Percentiles rank a stretch among this genome's conserved stretches.
Conservation (phyloP, 2,888 invertebrate species). For the Trichopria drosophilae region DNA sequence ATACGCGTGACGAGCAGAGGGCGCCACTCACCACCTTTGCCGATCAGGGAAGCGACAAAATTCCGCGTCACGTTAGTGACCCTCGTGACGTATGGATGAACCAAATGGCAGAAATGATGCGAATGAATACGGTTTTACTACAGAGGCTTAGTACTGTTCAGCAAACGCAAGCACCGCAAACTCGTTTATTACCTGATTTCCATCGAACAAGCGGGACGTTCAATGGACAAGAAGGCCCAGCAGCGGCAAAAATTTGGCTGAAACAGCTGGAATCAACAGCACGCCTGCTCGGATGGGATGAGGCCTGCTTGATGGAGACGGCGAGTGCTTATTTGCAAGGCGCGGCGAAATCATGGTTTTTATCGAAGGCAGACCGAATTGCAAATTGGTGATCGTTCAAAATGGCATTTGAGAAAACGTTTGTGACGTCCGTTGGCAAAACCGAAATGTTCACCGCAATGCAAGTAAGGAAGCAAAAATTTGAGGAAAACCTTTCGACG, state of each 20-base stretch:
- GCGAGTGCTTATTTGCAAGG: slow-evolving; percentile 20
- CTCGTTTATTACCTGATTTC: slow-evolving; percentile 32
- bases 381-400: slow-evolving; percentile 21
- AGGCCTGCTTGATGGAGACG: slow-evolving; percentile 24
- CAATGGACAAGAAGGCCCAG: slow-evolving; percentile 19
- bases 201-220: slow-evolving; percentile 28
- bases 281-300: slow-evolving; percentile 24
- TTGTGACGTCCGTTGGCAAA: slow-evolving; percentile 13
- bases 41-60: too few species aligned
- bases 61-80: too few species aligned
- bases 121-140: too few species aligned
- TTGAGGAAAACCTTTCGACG: slow-evolving; percentile 15
- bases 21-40: too few species aligned
- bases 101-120: too few species aligned
- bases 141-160: too few species aligned
- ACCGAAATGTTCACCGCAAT: slow-evolving; percentile 25
- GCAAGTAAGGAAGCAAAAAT: too few species aligned
- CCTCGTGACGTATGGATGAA: too few species aligned
- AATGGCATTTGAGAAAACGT: slow-evolving; percentile 16
- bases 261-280: slow-evolving; percentile 28
- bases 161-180: too few species aligned
- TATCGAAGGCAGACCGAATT: too few species aligned
- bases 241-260: slow-evolving; percentile 28
- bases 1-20: too few species aligned
- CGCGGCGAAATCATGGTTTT: slow-evolving; percentile 27